Evolutionary conservation across 2,113 vertebrate species (phyloP).

Genomic region (Laticauda laticaudata): DNA sequence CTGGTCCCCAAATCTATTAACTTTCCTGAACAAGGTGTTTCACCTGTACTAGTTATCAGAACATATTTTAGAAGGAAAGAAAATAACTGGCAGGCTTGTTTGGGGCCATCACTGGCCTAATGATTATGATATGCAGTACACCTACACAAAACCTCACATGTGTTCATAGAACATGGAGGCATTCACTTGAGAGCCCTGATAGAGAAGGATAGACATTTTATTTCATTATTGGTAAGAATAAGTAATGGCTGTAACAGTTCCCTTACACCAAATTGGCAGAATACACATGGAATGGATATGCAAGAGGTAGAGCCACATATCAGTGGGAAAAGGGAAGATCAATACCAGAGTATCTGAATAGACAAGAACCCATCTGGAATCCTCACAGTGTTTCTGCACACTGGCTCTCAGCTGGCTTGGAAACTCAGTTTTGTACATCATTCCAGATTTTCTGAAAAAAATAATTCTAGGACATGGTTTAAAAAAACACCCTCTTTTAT

Average conservation of each 20-base stretch:
- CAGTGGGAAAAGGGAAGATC: not conserved
- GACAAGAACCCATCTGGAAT: not conserved
- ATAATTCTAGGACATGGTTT: not conserved
- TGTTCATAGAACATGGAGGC: not conserved
- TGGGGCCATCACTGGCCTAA: not conserved
- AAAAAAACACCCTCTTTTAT: not conserved
- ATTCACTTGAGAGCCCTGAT: not conserved
- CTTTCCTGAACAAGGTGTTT: not conserved
- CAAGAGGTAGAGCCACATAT: not conserved
- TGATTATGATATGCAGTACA: not conserved
- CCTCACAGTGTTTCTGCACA: not conserved
- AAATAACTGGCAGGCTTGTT: not conserved
- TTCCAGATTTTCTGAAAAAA: not conserved
- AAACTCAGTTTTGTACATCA: not conserved
- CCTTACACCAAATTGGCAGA: not conserved
- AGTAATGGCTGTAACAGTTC: not conserved
- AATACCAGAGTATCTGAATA: not conserved
- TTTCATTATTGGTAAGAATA: not conserved
- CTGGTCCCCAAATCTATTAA: not conserved
- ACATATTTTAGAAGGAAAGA: not conserved
- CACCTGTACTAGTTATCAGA: not conserved
- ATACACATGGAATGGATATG: not conserved
- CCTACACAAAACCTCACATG: not conserved
- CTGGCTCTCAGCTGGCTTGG: not conserved
- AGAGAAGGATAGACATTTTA: not conserved